phyloP scores from a whole-genome alignment of 2,888 invertebrate species.

The Ormia ochracea region DNA sequence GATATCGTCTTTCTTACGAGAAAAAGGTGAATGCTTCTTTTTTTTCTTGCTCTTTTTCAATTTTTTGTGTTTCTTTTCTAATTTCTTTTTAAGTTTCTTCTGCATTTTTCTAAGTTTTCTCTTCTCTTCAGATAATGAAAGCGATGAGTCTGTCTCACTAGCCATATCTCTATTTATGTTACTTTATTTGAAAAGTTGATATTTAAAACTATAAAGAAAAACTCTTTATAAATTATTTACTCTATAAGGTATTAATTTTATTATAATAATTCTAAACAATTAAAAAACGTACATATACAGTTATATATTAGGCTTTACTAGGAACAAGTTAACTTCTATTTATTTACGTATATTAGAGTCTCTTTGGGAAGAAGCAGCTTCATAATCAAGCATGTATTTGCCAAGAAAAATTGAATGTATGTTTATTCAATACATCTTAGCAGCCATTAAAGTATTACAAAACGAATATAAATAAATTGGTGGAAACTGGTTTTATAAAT shows the following conservation, averaged over 20 bases:
- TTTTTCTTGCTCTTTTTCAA: conserved; percentile 70
- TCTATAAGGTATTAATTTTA: conserved; percentile 25
- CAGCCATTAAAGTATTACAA: too few relatives aligned
- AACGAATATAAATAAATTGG: too few relatives aligned
- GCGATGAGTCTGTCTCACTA: conserved; percentile 61
- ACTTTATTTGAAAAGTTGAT: not conserved
- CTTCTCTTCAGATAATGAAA: conserved; percentile 61
- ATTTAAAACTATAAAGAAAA: conserved; percentile 50
- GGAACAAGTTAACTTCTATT: not conserved
- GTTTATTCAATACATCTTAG: too few relatives aligned
- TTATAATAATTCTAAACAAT: conserved; percentile 8
- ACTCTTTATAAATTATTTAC: not conserved
- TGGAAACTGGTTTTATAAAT: too few relatives aligned
- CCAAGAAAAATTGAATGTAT: too few relatives aligned
- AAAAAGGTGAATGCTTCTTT: conserved; percentile 65
- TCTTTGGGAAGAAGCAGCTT: too few relatives aligned
- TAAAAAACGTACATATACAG: conserved; percentile 9
- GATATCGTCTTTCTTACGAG: not conserved
- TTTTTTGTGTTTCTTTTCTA: conserved; percentile 64
- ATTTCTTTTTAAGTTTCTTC: conserved; percentile 64
- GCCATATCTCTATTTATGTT: conserved; percentile 58
- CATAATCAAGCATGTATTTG: too few relatives aligned
- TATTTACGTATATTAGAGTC: not conserved
- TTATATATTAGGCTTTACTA: not conserved
- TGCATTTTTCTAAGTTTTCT: conserved; percentile 60